These are phyloP conservation scores for Oxyruncus cristatus DNA, from an alignment of 2,113 vertebrate genomes.

Conservation along the genomic window DNA sequence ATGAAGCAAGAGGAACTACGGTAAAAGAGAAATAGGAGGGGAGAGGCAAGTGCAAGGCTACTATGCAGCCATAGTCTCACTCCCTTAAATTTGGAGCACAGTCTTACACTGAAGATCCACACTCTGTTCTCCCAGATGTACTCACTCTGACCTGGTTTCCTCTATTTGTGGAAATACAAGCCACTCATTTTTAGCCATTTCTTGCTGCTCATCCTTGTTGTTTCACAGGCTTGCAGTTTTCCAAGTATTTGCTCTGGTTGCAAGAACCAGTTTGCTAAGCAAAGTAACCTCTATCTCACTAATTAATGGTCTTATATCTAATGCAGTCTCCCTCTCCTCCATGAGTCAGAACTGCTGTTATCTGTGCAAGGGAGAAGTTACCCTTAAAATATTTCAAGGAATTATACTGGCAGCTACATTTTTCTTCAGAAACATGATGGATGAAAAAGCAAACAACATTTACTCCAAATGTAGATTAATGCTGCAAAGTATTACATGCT, in stretches of 20 bases:
- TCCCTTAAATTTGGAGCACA: background rate
- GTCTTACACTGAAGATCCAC: background rate
- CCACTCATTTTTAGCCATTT: background rate
- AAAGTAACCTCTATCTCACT: background rate
- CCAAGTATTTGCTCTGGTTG: background rate
- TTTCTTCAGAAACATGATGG: background rate
- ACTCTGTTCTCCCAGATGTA: background rate
- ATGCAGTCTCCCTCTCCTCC: background rate
- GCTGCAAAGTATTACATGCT: background rate
- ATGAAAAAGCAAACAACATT: background rate
- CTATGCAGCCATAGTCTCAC: background rate
- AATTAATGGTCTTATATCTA: background rate
- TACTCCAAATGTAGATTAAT: slow-evolving; percentile 8
- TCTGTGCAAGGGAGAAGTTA: background rate
- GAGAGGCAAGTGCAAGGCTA: background rate
- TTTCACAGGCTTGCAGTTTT: background rate
- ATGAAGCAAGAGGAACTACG: background rate
- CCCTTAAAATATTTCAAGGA: background rate
- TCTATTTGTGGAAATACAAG: background rate
- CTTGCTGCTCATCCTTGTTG: background rate
- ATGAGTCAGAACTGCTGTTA: background rate
- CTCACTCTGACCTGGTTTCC: background rate
- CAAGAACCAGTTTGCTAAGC: background rate
- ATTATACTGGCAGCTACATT: background rate
- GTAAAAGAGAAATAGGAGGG: background rate